phyloP scores from a whole-genome alignment of 2,113 vertebrate species.

The Takifugu bimaculatus region DNA sequence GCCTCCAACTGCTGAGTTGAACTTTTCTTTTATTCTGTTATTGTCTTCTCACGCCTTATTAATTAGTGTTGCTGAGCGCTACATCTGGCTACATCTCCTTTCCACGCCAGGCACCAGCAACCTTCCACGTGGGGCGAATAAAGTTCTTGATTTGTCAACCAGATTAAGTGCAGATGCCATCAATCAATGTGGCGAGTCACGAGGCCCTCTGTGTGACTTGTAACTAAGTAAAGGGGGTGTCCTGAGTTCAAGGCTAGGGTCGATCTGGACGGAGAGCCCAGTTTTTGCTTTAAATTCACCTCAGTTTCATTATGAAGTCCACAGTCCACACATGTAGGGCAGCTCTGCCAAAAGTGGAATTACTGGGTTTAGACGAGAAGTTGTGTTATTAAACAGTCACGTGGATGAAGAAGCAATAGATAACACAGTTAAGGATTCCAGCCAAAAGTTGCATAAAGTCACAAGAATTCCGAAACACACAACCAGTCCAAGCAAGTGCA shows the following conservation, averaged over 20 bases:
- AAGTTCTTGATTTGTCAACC: too few relatives aligned
- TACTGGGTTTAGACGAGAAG: conserved; percentile 36
- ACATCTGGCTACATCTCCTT: too few relatives aligned
- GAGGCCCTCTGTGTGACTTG: background rate
- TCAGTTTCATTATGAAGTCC: conserved; percentile 32
- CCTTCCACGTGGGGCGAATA: too few relatives aligned
- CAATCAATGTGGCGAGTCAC: too few relatives aligned
- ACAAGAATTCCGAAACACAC: too few relatives aligned
- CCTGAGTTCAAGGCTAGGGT: conserved; percentile 24
- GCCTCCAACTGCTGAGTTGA: too few relatives aligned
- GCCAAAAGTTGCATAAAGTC: conserved; percentile 2
- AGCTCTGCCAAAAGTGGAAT: conserved; percentile 32
- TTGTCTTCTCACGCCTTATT: too few relatives aligned
- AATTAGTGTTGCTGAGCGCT: too few relatives aligned
- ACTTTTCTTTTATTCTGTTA: too few relatives aligned
- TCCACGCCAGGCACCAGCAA: too few relatives aligned
- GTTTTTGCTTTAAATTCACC: conserved; percentile 20
- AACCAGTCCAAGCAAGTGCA: background rate
- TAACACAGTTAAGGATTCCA: conserved; percentile 8
- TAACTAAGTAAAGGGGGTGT: background rate
- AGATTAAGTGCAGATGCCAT: too few relatives aligned
- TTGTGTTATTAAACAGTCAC: conserved; percentile 25
- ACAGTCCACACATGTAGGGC: conserved; percentile 22
- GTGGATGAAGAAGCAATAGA: conserved; percentile 13
- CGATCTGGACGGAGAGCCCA: conserved; percentile 1